Evolutionary conservation across 2,113 vertebrate genomes (phyloP).

Genomic region (Melanotaenia duboulayi): DNA sequence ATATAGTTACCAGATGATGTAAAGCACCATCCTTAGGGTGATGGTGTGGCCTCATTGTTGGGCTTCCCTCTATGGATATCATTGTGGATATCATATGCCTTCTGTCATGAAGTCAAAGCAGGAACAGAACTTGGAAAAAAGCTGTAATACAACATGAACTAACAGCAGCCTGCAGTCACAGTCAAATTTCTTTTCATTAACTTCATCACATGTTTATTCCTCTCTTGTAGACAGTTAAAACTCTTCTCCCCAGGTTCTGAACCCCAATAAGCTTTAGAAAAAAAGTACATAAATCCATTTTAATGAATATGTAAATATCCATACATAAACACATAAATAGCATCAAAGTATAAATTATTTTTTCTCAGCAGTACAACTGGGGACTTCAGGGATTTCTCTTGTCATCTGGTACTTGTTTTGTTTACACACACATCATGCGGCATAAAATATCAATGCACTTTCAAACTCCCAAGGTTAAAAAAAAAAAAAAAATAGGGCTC

Average conservation of each 20-base stretch:
- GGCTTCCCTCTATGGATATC: not conserved
- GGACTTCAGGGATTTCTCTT: constrained; percentile 32
- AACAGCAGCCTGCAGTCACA: not conserved
- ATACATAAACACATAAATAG: constrained; percentile 56
- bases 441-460: constrained; percentile 51
- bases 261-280: constrained; percentile 43
- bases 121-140: not conserved
- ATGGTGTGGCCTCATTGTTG: not conserved
- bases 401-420: constrained; percentile 17
- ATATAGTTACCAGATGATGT: not conserved
- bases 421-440: constrained; percentile 65
- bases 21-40: not conserved
- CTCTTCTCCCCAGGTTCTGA: constrained; percentile 28
- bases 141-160: not conserved
- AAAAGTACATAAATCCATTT: constrained; percentile 40
- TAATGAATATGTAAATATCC: constrained; percentile 46
- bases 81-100: no score
- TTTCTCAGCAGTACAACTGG: constrained; percentile 33
- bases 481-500: not conserved
- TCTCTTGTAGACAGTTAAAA: constrained; percentile 26
- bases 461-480: constrained; percentile 21
- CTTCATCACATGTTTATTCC: constrained; percentile 56
- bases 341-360: constrained; percentile 36
- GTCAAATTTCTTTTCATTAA: not conserved
- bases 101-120: no score